Evolutionary conservation across 2,888 invertebrate genomes (phyloP), one percentile per base, ranked within the genome.

Genomic region (Eumerus sabulonum): DNA sequence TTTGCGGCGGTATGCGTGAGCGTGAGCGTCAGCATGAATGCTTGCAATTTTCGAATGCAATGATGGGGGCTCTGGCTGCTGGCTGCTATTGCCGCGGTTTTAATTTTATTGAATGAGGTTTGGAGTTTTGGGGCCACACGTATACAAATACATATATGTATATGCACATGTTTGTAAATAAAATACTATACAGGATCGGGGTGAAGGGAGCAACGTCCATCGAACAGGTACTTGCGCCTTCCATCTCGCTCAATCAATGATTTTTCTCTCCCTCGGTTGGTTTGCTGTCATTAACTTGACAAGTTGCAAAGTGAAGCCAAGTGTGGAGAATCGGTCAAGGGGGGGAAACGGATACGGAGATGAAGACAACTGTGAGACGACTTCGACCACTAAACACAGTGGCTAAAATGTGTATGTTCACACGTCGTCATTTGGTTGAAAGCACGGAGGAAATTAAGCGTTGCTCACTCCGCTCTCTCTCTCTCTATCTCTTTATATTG

Each of bases 201-300:
- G n/a, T n/a, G n/a, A n/a, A 27, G 3, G 7, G 27, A 27, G 7
- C 3, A 27, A 27, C 27, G 27, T 27, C 7, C 27, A 57, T 60
- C 72, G 62, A 76, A 77, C 77, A 72, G 72, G 67, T 77, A 77
- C 67, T 77, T 66, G 36, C 38, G 16, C 53, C 40, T 51, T n/a
- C n/a, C n/a, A n/a, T n/a, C n/a, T n/a, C n/a, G n/a, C 48, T 51
- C 36, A 63, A 50, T 27, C n/a, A 36, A 36, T 11, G 36, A 9
- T 5, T 36, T 18, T 11, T 50, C 48, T 59, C 48, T 54, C 76
- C 48, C 27, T 76, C 17, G 38, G 5, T 27, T 17, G 13, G 9
- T 40, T 38, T 51, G 42, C 67, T 77, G 77, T 77, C 77, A 73
- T 68, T 77, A 67, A 42, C 57, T 59, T 73, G 77, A 77, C 67